phyloP scores from a whole-genome alignment of 2,113 vertebrate species.

The Tauraco erythrolophus region DNA sequence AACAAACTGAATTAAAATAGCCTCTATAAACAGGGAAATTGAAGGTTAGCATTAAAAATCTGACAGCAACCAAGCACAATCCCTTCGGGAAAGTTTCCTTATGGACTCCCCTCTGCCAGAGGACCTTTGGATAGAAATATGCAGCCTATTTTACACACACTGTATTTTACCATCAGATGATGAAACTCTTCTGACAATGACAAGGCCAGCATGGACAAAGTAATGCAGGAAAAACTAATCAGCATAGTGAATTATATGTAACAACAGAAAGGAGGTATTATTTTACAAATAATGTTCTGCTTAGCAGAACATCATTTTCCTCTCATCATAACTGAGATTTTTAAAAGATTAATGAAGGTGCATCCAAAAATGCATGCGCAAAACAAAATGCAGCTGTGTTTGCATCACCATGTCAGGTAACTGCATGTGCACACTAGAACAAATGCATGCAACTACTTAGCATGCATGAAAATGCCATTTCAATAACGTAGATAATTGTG shows the following conservation, averaged over 20 bases:
- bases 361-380: constrained; percentile 60
- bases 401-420: constrained; percentile 52
- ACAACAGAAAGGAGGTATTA: background rate
- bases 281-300: constrained; percentile 39
- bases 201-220: constrained; percentile 55
- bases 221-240: constrained; percentile 31
- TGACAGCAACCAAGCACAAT: constrained; percentile 10
- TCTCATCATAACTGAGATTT: constrained; percentile 9
- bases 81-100: constrained; percentile 17
- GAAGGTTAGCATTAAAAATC: constrained; percentile 10
- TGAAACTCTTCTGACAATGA: constrained; percentile 36
- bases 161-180: constrained; percentile 39
- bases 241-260: constrained; percentile 18
- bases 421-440: constrained; percentile 60
- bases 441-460: constrained; percentile 61
- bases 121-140: constrained; percentile 58
- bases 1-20: constrained; percentile 5
- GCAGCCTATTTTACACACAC: constrained; percentile 8
- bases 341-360: constrained; percentile 57
- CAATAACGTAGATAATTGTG: constrained; percentile 44
- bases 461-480: constrained; percentile 64
- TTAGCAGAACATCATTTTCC: constrained; percentile 18
- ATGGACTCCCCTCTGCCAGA: constrained; percentile 48
- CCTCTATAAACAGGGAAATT: background rate
- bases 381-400: constrained; percentile 65